Evolutionary conservation across 1,140 invertebrate species (phyloP).

Genomic region (Bombus haemorrhoidalis): DNA sequence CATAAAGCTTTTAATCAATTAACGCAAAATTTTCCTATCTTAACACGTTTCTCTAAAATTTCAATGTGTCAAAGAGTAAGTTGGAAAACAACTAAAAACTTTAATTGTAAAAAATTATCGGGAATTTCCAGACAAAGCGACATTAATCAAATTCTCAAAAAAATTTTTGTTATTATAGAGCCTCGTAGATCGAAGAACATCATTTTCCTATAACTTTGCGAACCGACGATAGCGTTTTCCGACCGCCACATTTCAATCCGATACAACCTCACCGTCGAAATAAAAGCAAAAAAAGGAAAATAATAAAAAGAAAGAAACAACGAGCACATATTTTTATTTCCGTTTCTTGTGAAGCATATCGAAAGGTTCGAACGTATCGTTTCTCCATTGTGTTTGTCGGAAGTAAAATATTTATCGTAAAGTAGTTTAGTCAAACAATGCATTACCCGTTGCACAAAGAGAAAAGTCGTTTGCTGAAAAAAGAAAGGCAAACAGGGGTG

Average conservation of each 20-base stretch:
- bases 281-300: neutral
- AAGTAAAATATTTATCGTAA: slow-evolving; percentile 22
- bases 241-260: neutral
- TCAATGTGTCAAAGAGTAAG: no score
- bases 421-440: neutral
- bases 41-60: no score
- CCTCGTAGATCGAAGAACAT: neutral
- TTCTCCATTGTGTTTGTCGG: neutral
- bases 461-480: neutral
- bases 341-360: neutral
- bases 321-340: neutral
- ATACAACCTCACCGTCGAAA: neutral
- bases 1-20: no score
- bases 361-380: neutral
- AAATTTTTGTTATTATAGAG: no score
- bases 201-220: no score
- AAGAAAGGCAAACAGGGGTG: neutral
- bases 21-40: no score
- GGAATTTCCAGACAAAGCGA: no score
- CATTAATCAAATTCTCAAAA: no score
- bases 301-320: neutral
- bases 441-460: neutral
- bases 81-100: no score
- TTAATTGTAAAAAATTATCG: no score
- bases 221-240: neutral